These are phyloP conservation scores for Setophaga coronata DNA, from an alignment of 2,113 vertebrate species.

Conservation along the genomic window DNA sequence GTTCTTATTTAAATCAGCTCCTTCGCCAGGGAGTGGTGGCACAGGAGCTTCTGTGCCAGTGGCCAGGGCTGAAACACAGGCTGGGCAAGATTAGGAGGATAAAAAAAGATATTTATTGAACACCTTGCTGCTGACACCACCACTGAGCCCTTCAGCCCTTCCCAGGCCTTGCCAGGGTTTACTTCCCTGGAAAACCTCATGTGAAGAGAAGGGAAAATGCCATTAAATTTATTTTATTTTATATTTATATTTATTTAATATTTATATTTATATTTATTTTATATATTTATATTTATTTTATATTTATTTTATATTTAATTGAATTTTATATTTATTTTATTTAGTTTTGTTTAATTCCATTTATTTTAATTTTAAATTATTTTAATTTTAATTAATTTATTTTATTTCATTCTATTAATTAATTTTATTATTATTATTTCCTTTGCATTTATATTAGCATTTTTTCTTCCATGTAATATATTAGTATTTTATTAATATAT, in stretches of 20 bases:
- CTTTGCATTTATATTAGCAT: not conserved
- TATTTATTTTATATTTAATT: not conserved
- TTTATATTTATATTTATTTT: not conserved
- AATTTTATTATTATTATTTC: not conserved
- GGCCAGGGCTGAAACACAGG: not conserved
- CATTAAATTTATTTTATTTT: not conserved
- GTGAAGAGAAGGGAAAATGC: not conserved
- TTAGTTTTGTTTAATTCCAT: not conserved
- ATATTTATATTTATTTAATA: not conserved
- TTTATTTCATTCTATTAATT: not conserved
- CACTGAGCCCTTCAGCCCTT: not conserved
- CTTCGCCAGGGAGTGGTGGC: not conserved
- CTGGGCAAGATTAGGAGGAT: too few relatives aligned
- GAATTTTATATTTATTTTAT: not conserved
- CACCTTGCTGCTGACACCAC: not conserved
- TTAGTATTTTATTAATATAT: not conserved
- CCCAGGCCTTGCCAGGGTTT: fast-evolving
- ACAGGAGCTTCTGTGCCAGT: not conserved
- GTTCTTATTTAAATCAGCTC: slow-evolving; percentile 64
- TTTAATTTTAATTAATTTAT: not conserved
- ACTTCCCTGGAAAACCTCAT: not conserved
- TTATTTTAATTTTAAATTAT: not conserved
- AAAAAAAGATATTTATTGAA: not conserved
- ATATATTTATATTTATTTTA: not conserved
- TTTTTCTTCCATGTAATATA: too few relatives aligned